Evolutionary conservation across 2,797 vertebrate genomes (phyloP), one percentile per base, ranked within the genome.

Genomic region (Uromys caudimaculatus): DNA sequence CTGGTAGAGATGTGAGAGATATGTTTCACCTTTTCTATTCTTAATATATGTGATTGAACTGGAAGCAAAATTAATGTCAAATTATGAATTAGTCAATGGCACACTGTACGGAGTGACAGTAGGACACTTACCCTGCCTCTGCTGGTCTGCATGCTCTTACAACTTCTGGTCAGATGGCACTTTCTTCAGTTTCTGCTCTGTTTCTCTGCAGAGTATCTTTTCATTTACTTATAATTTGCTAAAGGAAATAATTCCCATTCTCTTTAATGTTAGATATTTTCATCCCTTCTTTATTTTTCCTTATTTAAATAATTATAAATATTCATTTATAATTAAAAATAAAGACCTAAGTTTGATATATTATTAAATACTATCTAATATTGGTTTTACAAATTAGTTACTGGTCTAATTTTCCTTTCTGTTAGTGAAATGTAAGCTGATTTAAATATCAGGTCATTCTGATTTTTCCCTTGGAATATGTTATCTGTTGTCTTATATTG

Each of bases 391-490:
- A 75, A 11, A 87, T 21, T 21, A 79, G 16, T 3, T 1, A 75
- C 4, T 73, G 27, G 32, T 90, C 96, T 94, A 47, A 73, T 64
- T 96, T 95, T 92, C 19, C 19, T 95, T 88, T 52, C 14, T 14
- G 27, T 92, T 90, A 93, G 60, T 77, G 47, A 90, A 69, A 52
- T 64, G 64, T 77, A 93, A 67, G 3, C 16, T 67, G 60, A 32
- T 38, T 81, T 82, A 96, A 71, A 27, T 89, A 85, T 32, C 17
- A 35, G 50, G 50, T 17, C 78, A 60, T 93, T 92, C 35, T 12
- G 14, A 1, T 71, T 82, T 69, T 12, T 95, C 47, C 76, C 64
- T 32, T 56, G 86, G 38, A 19, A 11, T 10, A 41, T 23, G 78
- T 73, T 95, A 47, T 60, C n/a, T 75, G 11, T 78, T 76, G 0